Conservation (phyloP, 2,888 invertebrate species). For the Phrixothrix hirtus region DNA sequence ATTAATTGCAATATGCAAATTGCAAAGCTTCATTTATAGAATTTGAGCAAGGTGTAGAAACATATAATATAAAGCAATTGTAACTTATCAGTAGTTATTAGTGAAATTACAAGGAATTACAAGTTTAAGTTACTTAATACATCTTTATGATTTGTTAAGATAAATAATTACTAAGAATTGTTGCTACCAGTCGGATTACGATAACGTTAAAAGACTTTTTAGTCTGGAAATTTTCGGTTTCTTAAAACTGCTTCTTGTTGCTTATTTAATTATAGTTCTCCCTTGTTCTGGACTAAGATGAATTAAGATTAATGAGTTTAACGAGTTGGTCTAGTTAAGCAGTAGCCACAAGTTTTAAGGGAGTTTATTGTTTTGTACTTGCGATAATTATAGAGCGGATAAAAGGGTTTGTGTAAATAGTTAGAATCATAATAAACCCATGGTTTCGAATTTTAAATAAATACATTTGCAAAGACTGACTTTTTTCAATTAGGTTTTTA, state of each 20-base stretch:
- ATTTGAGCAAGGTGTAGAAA: too few relatives aligned
- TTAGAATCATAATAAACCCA: too few relatives aligned
- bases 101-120: too few relatives aligned
- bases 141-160: background rate
- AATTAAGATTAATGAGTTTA: slow-evolving; percentile 48
- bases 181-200: background rate
- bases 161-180: background rate
- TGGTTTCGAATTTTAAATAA: too few relatives aligned
- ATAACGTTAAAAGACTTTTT: slow-evolving; percentile 1
- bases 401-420: too few relatives aligned
- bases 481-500: background rate
- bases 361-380: background rate
- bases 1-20: too few relatives aligned
- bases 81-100: too few relatives aligned
- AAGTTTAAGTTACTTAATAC: background rate
- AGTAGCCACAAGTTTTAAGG: background rate
- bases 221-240: slow-evolving; percentile 37
- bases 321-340: slow-evolving; percentile 36
- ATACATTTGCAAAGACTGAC: too few relatives aligned
- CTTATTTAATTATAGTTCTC: slow-evolving; percentile 45
- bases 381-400: too few relatives aligned
- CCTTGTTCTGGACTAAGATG: slow-evolving; percentile 39
- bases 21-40: too few relatives aligned
- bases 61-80: too few relatives aligned
- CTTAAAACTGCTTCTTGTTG: slow-evolving; percentile 41